Percentiles rank a stretch among this genome's conserved stretches.
phyloP scores from a whole-genome alignment of 2,797 vertebrate genomes.

The Macropus fuliginosus region DNA sequence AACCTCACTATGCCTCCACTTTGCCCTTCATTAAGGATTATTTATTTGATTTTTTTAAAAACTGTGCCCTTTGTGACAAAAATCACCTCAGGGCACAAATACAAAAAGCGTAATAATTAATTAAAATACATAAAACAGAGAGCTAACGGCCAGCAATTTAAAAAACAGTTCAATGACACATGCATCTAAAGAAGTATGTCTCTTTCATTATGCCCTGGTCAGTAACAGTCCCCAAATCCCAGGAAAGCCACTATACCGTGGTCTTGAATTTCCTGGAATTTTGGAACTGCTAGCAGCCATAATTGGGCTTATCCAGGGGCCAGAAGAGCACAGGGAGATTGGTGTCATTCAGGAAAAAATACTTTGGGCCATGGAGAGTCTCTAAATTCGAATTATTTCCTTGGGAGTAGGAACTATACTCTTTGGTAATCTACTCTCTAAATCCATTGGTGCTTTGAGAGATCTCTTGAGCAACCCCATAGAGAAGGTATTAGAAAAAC shows the following conservation, averaged over 20 bases:
- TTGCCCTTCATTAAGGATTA: slow-evolving; percentile 55
- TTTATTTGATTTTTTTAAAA: slow-evolving; percentile 60
- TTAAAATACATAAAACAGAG: slow-evolving; percentile 62
- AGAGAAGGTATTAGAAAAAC: not conserved
- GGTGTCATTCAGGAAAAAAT: not conserved
- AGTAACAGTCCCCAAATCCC: not conserved
- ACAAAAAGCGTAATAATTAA: slow-evolving; percentile 55
- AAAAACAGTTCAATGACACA: not conserved
- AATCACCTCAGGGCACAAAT: slow-evolving; percentile 8
- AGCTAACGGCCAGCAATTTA: slow-evolving; percentile 31
- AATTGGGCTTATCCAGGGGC: not conserved
- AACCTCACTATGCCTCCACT: not conserved
- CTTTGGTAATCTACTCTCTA: not conserved
- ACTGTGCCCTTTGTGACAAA: slow-evolving; percentile 44
- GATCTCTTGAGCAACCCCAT: not conserved
- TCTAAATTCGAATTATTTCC: not conserved
- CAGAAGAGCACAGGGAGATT: not conserved
- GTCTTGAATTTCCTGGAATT: not conserved
- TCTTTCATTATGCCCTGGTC: not conserved
- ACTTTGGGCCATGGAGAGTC: not conserved
- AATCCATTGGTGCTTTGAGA: not conserved
- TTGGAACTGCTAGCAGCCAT: not conserved
- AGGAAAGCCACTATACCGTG: not conserved
- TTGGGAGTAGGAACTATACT: not conserved
- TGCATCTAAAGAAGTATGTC: not conserved